These are phyloP conservation scores for Apantesis nais DNA, from an alignment of 2,888 invertebrate genomes.

Conservation along the genomic window DNA sequence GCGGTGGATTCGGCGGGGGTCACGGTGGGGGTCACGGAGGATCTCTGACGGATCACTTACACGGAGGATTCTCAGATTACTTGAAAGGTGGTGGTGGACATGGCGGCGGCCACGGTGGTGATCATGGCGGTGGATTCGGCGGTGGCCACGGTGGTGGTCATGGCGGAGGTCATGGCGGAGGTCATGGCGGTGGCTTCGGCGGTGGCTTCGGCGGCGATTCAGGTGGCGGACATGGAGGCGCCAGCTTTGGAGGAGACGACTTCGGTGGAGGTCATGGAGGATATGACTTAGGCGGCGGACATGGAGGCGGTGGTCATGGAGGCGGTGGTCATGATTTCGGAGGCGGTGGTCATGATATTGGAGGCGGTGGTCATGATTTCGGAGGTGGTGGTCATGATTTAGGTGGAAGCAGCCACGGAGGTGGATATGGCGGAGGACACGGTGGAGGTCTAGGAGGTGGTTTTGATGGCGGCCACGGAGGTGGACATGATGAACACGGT, in stretches of 20 bases:
- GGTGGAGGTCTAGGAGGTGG: slow-evolving; percentile 50
- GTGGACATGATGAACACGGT: slow-evolving; percentile 40
- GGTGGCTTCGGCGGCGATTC: slow-evolving; percentile 25
- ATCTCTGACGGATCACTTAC: slow-evolving; percentile 46
- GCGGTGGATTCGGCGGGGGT: slow-evolving; percentile 50
- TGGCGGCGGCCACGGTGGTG: slow-evolving; percentile 55
- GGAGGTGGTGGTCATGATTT: slow-evolving; percentile 55
- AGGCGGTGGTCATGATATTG: slow-evolving; percentile 43
- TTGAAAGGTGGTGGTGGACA: slow-evolving; percentile 60
- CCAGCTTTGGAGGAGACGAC: slow-evolving; percentile 41
- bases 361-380: slow-evolving; percentile 46
- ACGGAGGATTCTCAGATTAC: slow-evolving; percentile 53
- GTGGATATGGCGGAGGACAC: slow-evolving; percentile 44
- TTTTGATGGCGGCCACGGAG: slow-evolving; percentile 41
- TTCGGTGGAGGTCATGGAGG: slow-evolving; percentile 42
- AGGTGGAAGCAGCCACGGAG: slow-evolving; percentile 52
- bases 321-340: slow-evolving; percentile 51
- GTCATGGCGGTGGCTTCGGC: slow-evolving; percentile 60
- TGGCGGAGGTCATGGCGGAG: slow-evolving; percentile 83
- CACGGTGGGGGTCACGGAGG: slow-evolving; percentile 46
- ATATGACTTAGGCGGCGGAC: slow-evolving; percentile 43
- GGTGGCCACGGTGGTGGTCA: too few relatives aligned
- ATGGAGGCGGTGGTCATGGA: slow-evolving; percentile 61
- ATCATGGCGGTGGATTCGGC: too few relatives aligned
- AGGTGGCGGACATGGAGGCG: slow-evolving; percentile 33